Conservation (phyloP, 2,888 invertebrate genomes). For the Stenichneumon culpator region DNA sequence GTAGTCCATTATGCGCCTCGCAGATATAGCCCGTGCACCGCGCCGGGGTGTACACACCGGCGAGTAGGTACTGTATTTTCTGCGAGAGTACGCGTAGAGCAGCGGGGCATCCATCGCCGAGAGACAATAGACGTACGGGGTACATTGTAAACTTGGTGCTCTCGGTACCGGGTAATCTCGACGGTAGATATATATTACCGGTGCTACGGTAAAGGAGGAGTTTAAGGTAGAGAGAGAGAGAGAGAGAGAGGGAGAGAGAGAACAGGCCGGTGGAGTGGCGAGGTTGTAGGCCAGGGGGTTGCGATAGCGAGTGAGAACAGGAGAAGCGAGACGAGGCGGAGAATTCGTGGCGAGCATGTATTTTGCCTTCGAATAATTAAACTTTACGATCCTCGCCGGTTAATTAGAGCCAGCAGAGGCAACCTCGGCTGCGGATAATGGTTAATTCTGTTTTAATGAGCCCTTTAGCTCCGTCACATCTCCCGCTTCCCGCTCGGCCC, state of each 20-base stretch:
- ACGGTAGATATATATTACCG: conserved; percentile 56
- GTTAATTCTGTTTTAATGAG: conserved; percentile 72
- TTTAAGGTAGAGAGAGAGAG: conserved; percentile 5
- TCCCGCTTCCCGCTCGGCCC: conserved; percentile 51
- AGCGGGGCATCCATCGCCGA: conserved; percentile 64
- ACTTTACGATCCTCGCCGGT: conserved; percentile 71
- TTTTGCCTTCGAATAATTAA: conserved; percentile 72
- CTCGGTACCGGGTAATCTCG: conserved; percentile 68
- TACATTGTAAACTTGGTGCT: conserved; percentile 68
- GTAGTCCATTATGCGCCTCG: conserved; percentile 50
- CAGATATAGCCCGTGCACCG: conserved; percentile 45
- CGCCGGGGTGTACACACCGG: neutral
- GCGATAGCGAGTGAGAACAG: conserved; percentile 24
- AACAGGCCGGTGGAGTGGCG: conserved; percentile 51
- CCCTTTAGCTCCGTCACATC: conserved; percentile 71
- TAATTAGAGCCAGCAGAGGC: conserved; percentile 72
- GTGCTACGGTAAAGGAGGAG: conserved; percentile 20
- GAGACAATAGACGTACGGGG: conserved; percentile 68
- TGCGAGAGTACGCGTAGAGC: conserved; percentile 40
- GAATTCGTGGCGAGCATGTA: conserved; percentile 68
- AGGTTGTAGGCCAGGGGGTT: conserved; percentile 38
- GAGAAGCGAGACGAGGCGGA: conserved; percentile 45
- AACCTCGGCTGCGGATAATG: conserved; percentile 72
- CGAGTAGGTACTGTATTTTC: conserved; percentile 54
- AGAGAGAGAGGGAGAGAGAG: neutral